Evolutionary conservation across 2,888 invertebrate species (phyloP).

Genomic region (Calameuta pallipes): DNA sequence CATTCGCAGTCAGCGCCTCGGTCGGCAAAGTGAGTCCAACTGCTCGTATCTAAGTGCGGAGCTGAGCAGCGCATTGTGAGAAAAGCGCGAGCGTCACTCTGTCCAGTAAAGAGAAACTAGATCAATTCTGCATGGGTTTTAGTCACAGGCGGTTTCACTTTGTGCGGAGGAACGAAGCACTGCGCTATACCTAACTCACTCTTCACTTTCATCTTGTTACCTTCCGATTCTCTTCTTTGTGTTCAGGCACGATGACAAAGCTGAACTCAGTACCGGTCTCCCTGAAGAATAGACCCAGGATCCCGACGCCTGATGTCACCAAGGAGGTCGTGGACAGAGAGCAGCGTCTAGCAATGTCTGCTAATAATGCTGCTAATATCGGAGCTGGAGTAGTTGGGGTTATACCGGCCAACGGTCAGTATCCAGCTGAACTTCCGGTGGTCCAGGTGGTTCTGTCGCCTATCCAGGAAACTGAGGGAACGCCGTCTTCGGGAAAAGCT

Average conservation of each 20-base stretch:
- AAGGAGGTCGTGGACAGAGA: slow-evolving; percentile 83
- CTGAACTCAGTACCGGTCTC: slow-evolving; percentile 76
- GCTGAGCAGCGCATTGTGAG: not conserved
- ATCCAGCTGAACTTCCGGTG: slow-evolving; percentile 76
- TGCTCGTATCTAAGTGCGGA: not conserved
- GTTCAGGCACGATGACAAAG: slow-evolving; percentile 73
- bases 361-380: slow-evolving; percentile 63
- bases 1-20: slow-evolving; percentile 75
- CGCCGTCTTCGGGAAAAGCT: slow-evolving; percentile 68
- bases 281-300: slow-evolving; percentile 85
- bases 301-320: slow-evolving; percentile 89
- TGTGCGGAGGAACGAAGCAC: not conserved
- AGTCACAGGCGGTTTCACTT: slow-evolving; percentile 5
- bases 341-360: slow-evolving; percentile 70
- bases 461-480: slow-evolving; percentile 84
- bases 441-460: slow-evolving; percentile 83
- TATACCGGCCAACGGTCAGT: slow-evolving; percentile 70
- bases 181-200: not conserved
- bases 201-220: slow-evolving; percentile 36
- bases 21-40: slow-evolving; percentile 73
- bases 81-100: not conserved
- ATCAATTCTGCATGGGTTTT: slow-evolving; percentile 5
- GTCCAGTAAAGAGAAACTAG: slow-evolving; percentile 1
- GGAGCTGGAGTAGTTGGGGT: slow-evolving; percentile 77
- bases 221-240: slow-evolving; percentile 27